A percentile compares a stretch with the other conserved stretches of the same genome.
phyloP scores from a whole-genome alignment of 1,140 invertebrate genomes.

The Achatina immaculata region DNA sequence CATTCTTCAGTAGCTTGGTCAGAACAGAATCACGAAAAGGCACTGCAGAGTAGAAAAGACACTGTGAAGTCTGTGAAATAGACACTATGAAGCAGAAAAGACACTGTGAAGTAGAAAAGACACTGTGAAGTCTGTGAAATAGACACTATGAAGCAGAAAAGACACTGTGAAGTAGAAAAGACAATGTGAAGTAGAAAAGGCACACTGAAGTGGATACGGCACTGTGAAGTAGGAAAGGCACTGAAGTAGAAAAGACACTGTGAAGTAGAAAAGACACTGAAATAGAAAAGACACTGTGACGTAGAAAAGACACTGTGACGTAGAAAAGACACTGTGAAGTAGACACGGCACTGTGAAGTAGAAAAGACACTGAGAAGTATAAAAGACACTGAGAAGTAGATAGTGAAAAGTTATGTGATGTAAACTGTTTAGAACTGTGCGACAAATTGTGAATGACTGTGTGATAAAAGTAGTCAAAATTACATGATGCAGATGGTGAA shows the following conservation, averaged over 20 bases:
- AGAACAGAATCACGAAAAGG: slow-evolving; percentile 78
- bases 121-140: neutral
- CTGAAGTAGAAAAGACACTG: no score
- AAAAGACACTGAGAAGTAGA: slow-evolving; percentile 73
- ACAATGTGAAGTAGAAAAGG: slow-evolving; percentile 75
- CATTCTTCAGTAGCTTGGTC: slow-evolving; percentile 78
- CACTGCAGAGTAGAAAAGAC: slow-evolving; percentile 64
- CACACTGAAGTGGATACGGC: no score
- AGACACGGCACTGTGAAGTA: slow-evolving; percentile 74
- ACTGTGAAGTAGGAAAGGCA: no score
- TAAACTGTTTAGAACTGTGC: no score
- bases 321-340: no score
- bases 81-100: slow-evolving; percentile 73
- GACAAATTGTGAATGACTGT: no score
- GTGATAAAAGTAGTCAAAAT: no score
- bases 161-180: slow-evolving; percentile 71
- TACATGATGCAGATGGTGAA: no score
- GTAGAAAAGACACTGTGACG: no score
- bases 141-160: slow-evolving; percentile 70
- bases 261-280: no score
- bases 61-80: neutral
- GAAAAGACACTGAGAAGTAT: slow-evolving; percentile 6
- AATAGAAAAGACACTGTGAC: no score
- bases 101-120: slow-evolving; percentile 68
- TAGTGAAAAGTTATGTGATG: no score